Evolutionary conservation across 23 tunicate genomes (phyloP).

Genomic region (Ascidia mentula): DNA sequence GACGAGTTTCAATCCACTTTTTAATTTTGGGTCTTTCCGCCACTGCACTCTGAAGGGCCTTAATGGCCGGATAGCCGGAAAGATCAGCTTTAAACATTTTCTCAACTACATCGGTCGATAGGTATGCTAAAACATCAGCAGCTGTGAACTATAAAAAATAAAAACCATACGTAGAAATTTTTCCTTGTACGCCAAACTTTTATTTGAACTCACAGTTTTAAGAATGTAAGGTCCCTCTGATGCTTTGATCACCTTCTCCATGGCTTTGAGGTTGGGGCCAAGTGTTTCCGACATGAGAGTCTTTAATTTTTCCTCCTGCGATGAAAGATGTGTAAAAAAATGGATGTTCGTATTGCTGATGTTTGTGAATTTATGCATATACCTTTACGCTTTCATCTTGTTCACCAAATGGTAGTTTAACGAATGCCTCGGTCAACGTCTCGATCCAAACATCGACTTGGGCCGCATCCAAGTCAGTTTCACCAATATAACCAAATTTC

Average conservation of each 20-base stretch:
- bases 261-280: background rate
- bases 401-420: constrained; percentile 18
- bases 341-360: too few relatives aligned
- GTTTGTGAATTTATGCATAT: too few relatives aligned
- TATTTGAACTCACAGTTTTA: background rate
- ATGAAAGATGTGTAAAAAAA: background rate
- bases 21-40: constrained; percentile 34
- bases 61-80: background rate
- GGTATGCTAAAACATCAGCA: constrained; percentile 4
- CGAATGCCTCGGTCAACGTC: constrained; percentile 8
- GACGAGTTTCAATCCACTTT: constrained; percentile 39
- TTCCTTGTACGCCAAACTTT: too few relatives aligned
- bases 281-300: background rate
- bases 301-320: background rate
- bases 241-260: background rate
- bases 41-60: constrained; percentile 17
- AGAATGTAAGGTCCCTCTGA: background rate
- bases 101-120: background rate
- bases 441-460: constrained; percentile 21
- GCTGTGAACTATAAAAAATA: constrained; percentile 3
- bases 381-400: constrained; percentile 24
- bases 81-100: background rate
- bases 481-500: constrained; percentile 25
- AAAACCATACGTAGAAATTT: background rate
- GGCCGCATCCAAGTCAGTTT: constrained; percentile 16